Base-by-base conservation (phyloP, 2,797 vertebrate genomes). In the Sebastes dallii region DNA sequence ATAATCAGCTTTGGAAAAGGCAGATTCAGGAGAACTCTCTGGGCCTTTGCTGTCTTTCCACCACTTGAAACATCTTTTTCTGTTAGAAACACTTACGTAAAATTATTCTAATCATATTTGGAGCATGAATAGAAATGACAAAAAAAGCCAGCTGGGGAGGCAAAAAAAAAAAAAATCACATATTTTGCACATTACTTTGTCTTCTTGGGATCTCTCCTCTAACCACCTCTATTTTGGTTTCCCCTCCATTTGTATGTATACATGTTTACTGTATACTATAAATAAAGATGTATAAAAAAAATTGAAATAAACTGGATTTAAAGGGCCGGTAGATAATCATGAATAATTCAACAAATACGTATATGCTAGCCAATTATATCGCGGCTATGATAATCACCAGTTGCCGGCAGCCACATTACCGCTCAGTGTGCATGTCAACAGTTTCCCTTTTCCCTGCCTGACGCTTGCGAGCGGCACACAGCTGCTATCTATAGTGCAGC, bases 401-500 rank as follows among this genome's bases (percentile, higher is more conserved):
- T 85, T 90, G 81, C 82, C 5, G 4, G 65, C 61, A 71, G 81
- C 80, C 82, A 24, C 86, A 69, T 64, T 65, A 78, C 86, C 67
- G 55, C 86, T 75, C 22, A 32, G 74, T 82, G 77, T 81, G 86
- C 81, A 82, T 88, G 90, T 91, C 93, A 86, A 90, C 89, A 86
- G 88, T 83, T 88, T 87, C 85, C 83, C 81, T 85, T 83, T 84
- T 83, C 77, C 84, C 82, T 79, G 88, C 84, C 81, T 88, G 90
- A 87, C 81, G 66, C 93, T 87, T 58, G 76, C 73, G 29, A 91
- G 86, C 82, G 86, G 80, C 85, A 64, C 85, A 64, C 83, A 82
- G 87, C 76, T 75, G 88, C 95, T 96, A 96, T 95, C 89, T 95
- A 94, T 96, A 95, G 95, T 68, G 8, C 79, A 2, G n/a, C 80